Conservation (phyloP, 2,797 vertebrate genomes). For the Gastrophryne carolinensis region DNA sequence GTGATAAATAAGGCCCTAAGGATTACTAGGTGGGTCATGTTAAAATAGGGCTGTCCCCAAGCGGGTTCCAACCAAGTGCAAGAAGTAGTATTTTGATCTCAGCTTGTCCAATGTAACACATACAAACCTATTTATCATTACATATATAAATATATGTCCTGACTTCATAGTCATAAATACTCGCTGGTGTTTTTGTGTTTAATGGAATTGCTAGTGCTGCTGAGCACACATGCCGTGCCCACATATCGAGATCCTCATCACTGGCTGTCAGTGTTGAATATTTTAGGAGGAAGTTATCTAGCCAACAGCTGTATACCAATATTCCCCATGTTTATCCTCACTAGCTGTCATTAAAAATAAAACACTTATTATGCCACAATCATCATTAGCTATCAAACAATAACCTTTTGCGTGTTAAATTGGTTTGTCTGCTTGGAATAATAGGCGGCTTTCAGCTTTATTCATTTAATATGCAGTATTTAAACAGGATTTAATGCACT, state of each 20-base stretch:
- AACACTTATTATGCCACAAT: conserved; percentile 67
- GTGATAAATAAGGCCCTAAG: too few species aligned
- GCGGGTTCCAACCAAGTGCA: too few species aligned
- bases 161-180: neutral
- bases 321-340: conserved; percentile 60
- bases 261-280: neutral
- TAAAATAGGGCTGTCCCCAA: too few species aligned
- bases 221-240: neutral
- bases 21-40: too few species aligned
- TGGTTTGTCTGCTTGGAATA: conserved; percentile 65
- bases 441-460: conserved; percentile 63
- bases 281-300: conserved; percentile 3
- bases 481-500: conserved; percentile 72
- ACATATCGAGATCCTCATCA: neutral
- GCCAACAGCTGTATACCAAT: conserved; percentile 53
- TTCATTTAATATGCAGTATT: conserved; percentile 69
- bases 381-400: conserved; percentile 68
- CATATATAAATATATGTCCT: neutral
- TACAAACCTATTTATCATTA: neutral
- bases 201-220: neutral
- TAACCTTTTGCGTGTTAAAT: conserved; percentile 64
- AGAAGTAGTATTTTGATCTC: too few species aligned
- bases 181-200: neutral
- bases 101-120: neutral
- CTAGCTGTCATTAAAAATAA: conserved; percentile 63